phyloP scores from a whole-genome alignment of 2,797 vertebrate species.

The Macrochelys suwanniensis region DNA sequence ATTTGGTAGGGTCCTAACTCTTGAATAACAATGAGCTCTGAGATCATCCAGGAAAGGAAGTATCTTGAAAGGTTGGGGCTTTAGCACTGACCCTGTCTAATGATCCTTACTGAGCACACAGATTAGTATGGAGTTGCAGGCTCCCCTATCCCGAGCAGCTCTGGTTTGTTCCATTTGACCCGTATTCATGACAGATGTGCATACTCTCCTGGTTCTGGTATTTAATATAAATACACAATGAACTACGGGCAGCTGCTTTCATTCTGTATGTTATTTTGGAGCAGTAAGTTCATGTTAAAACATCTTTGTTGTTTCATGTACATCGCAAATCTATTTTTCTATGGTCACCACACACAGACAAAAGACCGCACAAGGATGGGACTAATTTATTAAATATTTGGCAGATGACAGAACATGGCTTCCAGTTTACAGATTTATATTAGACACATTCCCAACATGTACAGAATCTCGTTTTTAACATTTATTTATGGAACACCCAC shows the following conservation, averaged over 20 bases:
- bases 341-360: not conserved
- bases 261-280: not conserved
- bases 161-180: slow-evolving; percentile 10
- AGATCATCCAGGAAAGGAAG: not conserved
- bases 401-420: slow-evolving; percentile 64
- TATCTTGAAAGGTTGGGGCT: not conserved
- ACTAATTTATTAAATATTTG: slow-evolving; percentile 58
- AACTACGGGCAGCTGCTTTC: slow-evolving; percentile 26
- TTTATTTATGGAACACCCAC: not conserved
- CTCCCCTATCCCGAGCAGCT: slow-evolving; percentile 18
- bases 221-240: rapidly evolving
- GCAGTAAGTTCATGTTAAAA: not conserved
- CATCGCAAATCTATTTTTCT: not conserved
- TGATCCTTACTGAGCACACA: not conserved
- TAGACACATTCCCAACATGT: not conserved
- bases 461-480: not conserved
- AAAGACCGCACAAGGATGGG: not conserved
- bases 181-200: slow-evolving; percentile 42
- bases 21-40: not conserved
- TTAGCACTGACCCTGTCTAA: not conserved
- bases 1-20: no score
- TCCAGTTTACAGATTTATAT: slow-evolving; percentile 23
- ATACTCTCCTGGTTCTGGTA: slow-evolving; percentile 8
- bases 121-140: rapidly evolving
- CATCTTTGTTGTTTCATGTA: rapidly evolving